Evolutionary conservation across 2,113 vertebrate species (phyloP), one percentile per base, ranked within the genome.

Genomic region (Urocolius indicus): DNA sequence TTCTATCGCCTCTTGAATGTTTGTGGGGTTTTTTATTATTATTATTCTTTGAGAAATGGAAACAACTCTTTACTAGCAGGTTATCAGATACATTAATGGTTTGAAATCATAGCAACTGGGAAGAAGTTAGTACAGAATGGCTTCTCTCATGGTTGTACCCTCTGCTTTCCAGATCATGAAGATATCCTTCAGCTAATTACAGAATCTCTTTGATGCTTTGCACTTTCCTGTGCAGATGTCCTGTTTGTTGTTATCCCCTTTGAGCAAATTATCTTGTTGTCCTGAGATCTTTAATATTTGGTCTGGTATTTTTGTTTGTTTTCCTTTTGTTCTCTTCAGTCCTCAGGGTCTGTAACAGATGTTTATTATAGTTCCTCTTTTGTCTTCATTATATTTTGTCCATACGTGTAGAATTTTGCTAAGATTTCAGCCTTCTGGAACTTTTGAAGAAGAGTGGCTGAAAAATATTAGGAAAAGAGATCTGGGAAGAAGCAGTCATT

Each of bases 331-430:
- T 82, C 4, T 75, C 26, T 71, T 84, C 49, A 79, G 49, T 95
- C 73, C 48, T 91, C 38, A 27, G 73, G 84, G 81, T 63, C 61
- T 78, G 52, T 36, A 93, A 66, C 68, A 93, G 65, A 72, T 87
- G 80, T 58, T 92, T 92, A 74, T 77, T 89, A 55, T 18, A 78
- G 38, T 84, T 95, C 91, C 61, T 89, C 30, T 67, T 87, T 81
- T 5, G 10, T 89, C 34, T 91, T 92, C 45, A 13, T 63, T 69
- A 52, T 83, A 58, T 49, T 94, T 67, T 94, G n/a, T 62, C 46
- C 61, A 23, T 58, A 45, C 17, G 5, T 54, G 65, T 26, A 95
- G 84, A 84, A 89, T 71, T 87, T 91, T 87, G 77, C 77, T 93
- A 92, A 81, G 22, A 38, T 78, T 94, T 89, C 52, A 93, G 26